These are phyloP conservation scores for Nerophis ophidion DNA, from an alignment of 2,113 vertebrate genomes.

Conservation along the genomic window DNA sequence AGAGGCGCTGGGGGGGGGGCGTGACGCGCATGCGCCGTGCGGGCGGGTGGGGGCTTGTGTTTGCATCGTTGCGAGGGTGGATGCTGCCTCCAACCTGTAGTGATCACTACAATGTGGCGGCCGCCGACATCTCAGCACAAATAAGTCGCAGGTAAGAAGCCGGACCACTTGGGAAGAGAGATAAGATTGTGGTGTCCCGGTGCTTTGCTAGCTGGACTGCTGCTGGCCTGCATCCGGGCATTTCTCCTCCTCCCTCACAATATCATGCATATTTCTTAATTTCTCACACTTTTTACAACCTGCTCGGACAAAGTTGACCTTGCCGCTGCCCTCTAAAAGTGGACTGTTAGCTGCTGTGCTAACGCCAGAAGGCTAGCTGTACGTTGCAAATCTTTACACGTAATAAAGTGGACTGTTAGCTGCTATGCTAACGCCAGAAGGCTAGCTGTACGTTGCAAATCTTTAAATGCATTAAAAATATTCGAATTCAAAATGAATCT, in stretches of 20 bases:
- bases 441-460: too few species aligned
- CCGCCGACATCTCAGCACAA: slow-evolving; percentile 54
- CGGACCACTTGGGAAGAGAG: neutral
- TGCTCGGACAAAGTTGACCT: too few species aligned
- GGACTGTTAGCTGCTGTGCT: too few species aligned
- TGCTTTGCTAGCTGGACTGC: slow-evolving; percentile 47
- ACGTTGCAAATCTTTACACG: too few species aligned
- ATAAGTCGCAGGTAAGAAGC: slow-evolving; percentile 52
- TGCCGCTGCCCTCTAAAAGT: too few species aligned
- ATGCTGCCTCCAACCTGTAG: slow-evolving; percentile 55
- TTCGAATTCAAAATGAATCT: too few species aligned
- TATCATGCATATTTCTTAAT: too few species aligned
- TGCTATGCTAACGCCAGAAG: too few species aligned
- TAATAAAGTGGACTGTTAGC: too few species aligned
- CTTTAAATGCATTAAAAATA: too few species aligned
- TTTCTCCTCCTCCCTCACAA: neutral
- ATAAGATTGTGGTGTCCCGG: slow-evolving; percentile 19
- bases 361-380: too few species aligned
- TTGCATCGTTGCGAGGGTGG: slow-evolving; percentile 69
- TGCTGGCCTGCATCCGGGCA: slow-evolving; percentile 44
- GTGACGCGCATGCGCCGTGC: slow-evolving; percentile 64
- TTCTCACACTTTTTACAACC: too few species aligned
- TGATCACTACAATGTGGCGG: slow-evolving; percentile 61
- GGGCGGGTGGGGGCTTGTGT: slow-evolving; percentile 64
- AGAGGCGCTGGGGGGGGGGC: neutral